These are phyloP conservation scores for Dasysyrphus albostriatus DNA, from an alignment of 2,888 invertebrate genomes.

Conservation along the genomic window DNA sequence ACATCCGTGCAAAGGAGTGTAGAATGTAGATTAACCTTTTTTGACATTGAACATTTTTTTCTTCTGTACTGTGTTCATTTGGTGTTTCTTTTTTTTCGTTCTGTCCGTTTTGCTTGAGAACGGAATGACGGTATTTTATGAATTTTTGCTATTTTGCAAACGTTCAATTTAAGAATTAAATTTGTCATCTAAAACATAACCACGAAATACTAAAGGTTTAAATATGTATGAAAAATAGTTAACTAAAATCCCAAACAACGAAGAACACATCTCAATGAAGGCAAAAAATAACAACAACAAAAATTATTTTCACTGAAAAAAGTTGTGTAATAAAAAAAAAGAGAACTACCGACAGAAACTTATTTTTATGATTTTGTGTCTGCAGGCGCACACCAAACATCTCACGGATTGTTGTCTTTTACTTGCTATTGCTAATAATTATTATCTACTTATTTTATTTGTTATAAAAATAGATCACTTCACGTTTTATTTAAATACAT, in stretches of 20 bases:
- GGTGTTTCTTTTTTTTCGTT: slow-evolving; percentile 32
- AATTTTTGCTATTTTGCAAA: slow-evolving; percentile 29
- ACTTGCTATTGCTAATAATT: slow-evolving; percentile 1
- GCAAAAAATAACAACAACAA: slow-evolving; percentile 30
- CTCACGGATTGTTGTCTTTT: slow-evolving; percentile 62
- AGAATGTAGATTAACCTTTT: slow-evolving; percentile 81
- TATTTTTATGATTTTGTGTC: slow-evolving; percentile 17
- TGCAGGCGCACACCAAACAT: slow-evolving; percentile 1
- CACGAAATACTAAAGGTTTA: background rate
- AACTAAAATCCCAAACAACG: background rate
- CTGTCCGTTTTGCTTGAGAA: slow-evolving; percentile 20
- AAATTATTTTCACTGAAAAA: slow-evolving; percentile 51
- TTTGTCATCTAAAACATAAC: background rate
- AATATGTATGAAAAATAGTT: slow-evolving; percentile 1
- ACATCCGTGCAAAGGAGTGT: slow-evolving; percentile 43
- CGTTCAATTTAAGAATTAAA: slow-evolving; percentile 16
- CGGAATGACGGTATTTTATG: slow-evolving; percentile 25
- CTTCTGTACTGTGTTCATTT: slow-evolving; percentile 31
- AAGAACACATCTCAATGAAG: slow-evolving; percentile 6
- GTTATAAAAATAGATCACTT: slow-evolving; percentile 65
- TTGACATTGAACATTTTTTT: slow-evolving; percentile 82
- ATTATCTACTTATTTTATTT: slow-evolving; percentile 55
- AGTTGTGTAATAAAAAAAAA: slow-evolving; percentile 80
- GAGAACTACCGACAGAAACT: slow-evolving; percentile 42
- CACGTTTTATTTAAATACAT: slow-evolving; percentile 65